Evolutionary conservation across 2,888 invertebrate species (phyloP).

Genomic region (Eucera pruinosa): DNA sequence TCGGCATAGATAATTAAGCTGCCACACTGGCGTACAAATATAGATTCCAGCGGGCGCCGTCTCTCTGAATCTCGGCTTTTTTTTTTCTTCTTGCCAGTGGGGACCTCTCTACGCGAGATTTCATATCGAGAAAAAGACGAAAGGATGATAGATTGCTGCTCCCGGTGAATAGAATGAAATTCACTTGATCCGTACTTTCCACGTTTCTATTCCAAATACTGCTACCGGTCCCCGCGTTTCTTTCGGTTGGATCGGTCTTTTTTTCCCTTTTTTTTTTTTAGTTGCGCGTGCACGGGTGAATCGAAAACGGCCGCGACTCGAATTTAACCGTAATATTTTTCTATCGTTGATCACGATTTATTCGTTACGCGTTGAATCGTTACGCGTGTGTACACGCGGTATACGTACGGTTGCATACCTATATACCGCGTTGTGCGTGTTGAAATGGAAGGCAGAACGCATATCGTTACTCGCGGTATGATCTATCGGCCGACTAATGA

Average conservation of each 20-base stretch:
- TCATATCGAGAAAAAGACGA: slow-evolving; percentile 14
- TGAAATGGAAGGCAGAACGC: slow-evolving; percentile 38
- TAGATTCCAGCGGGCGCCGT: slow-evolving; percentile 24
- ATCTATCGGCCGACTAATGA: slow-evolving; percentile 44
- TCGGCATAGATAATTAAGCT: slow-evolving; percentile 49
- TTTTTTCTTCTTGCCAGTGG: background rate
- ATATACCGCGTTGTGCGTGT: slow-evolving; percentile 18
- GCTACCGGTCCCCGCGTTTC: background rate
- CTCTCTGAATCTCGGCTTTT: background rate
- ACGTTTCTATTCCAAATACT: background rate
- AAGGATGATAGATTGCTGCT: slow-evolving; percentile 31
- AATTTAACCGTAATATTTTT: slow-evolving; percentile 8
- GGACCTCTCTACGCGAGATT: slow-evolving; percentile 2
- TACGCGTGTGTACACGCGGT: too few relatives aligned
- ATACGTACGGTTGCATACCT: too few relatives aligned
- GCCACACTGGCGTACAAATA: slow-evolving; percentile 33
- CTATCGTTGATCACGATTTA: background rate
- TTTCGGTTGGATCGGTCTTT: background rate
- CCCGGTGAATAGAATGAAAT: slow-evolving; percentile 28
- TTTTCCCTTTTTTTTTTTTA: too few relatives aligned
- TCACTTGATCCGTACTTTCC: slow-evolving; percentile 13
- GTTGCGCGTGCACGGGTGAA: background rate
- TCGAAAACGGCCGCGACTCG: slow-evolving; percentile 11
- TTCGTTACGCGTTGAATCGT: background rate
- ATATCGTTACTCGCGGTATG: slow-evolving; percentile 32